phyloP scores from a whole-genome alignment of 2,888 invertebrate genomes.

The Drosophila rellima region DNA sequence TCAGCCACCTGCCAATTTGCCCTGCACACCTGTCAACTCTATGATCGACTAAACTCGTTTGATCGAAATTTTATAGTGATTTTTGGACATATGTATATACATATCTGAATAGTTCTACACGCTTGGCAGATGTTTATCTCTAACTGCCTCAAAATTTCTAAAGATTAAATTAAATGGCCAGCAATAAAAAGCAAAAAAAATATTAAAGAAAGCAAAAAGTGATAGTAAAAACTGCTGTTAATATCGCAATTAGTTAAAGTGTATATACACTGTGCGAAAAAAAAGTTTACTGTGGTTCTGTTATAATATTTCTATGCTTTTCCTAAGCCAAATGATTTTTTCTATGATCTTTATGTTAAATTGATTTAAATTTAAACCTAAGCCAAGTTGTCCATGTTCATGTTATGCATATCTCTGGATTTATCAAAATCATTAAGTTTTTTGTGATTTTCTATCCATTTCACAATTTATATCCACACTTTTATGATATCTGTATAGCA shows the following conservation, averaged over 20 bases:
- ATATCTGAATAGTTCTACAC: constrained; percentile 41
- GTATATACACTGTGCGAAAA: neutral
- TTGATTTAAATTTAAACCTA: no score
- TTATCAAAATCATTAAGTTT: no score
- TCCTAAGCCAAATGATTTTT: neutral
- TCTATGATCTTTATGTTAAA: neutral
- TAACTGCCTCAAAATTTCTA: neutral
- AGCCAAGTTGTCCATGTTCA: neutral
- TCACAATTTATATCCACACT: neutral
- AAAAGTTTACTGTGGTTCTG: no score
- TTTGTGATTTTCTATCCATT: no score
- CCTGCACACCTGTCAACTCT: constrained; percentile 47
- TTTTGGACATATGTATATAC: neutral
- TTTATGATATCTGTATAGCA: neutral
- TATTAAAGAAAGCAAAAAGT: neutral
- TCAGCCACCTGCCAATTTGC: constrained; percentile 60
- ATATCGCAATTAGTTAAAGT: constrained; percentile 1
- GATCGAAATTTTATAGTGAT: constrained; percentile 11
- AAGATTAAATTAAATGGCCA: no score
- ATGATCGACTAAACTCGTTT: constrained; percentile 8
- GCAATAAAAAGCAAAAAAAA: neutral
- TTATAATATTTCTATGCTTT: neutral
- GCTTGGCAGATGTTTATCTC: constrained; percentile 47
- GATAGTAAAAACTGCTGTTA: constrained; percentile 1
- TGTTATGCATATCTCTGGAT: no score